Conservation (phyloP, 1,140 invertebrate species). For the Frieseomelitta varia region DNA sequence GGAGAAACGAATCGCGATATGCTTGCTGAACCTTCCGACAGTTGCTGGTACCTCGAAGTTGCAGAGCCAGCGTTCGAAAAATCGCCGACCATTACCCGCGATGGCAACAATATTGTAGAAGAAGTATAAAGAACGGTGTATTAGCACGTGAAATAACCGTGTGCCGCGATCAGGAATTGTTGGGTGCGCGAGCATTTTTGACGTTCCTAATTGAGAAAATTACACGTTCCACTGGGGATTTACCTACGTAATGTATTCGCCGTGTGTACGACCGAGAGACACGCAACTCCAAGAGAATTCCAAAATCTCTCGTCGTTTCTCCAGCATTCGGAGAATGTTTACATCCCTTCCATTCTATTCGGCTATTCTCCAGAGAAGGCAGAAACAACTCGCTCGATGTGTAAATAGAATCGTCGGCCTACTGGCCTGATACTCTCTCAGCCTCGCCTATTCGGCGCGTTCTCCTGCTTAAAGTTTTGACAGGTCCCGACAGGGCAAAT, state of each 20-base stretch:
- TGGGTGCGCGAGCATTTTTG: constrained; percentile 18
- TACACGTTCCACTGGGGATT: constrained; percentile 41
- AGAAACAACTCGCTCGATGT: not conserved
- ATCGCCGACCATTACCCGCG: not conserved
- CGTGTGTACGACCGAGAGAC: not conserved
- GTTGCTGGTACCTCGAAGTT: not conserved
- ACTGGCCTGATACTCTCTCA: not conserved
- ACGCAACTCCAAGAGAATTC: not conserved
- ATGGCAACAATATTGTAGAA: not conserved
- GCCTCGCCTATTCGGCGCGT: not conserved
- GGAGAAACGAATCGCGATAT: not conserved
- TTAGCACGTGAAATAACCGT: constrained; percentile 2
- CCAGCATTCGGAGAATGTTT: not conserved
- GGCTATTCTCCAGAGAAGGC: not conserved
- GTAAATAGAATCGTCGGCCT: not conserved
- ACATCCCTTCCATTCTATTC: too few relatives aligned
- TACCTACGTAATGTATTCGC: constrained; percentile 7
- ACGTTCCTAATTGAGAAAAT: constrained; percentile 50
- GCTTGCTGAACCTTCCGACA: too few relatives aligned
- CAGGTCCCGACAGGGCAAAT: constrained; percentile 45
- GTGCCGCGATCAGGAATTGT: not conserved
- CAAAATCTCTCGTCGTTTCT: not conserved
- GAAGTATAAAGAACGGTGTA: not conserved
- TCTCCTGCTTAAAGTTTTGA: constrained; percentile 38
- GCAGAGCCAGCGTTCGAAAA: not conserved